Base-by-base conservation (phyloP, 2,888 invertebrate species). In the Sphecodes monilicornis region DNA sequence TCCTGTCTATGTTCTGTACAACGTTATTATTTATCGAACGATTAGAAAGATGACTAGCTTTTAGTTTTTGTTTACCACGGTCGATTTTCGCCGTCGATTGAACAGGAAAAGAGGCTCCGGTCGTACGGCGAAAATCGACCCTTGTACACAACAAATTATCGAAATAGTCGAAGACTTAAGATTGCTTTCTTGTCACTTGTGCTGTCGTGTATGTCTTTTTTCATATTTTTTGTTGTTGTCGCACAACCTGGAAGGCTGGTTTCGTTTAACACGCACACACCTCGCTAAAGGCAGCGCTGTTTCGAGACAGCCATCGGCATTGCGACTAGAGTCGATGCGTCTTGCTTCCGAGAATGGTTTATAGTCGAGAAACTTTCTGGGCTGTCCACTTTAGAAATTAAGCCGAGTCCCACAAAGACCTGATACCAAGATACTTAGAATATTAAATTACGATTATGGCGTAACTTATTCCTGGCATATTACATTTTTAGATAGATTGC, bases 401-500 rank as follows among this genome's bases (percentile, higher is more conserved):
- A 39, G 46, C 16, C 36, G 22, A 68, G 39, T 39, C 68, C 68
- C 68, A 66, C 68, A 68, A 39, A 43, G 39, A 68, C 68, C 68
- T 68, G 39, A 68, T 68, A 39, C 36, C 36, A 39, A 39, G 39
- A 68, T 68, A 39, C 68, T 36, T 68, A 64, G n/a, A 64, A 70
- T 70, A 64, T 32, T 54, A 78, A 60, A 74, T 68, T 85, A 60
- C 60, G 54, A 85, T 69, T 78, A 73, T 79, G 78, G 82, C 78
- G 76, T 73, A 87, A 85, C 69, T 85, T 82, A 85, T 81, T 85
- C 89, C 87, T 86, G 88, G 89, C 90, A 88, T 88, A 88, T 87
- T 76, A 90, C 88, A 89, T 82, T 89, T 87, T 89, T 89, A 86
- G 90, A 91, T 90, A 92, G 89, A 93, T 91, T 93, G 94, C 94